Evolutionary conservation across 2,113 vertebrate genomes (phyloP).

Genomic region (Callocephalon fimbriatum): DNA sequence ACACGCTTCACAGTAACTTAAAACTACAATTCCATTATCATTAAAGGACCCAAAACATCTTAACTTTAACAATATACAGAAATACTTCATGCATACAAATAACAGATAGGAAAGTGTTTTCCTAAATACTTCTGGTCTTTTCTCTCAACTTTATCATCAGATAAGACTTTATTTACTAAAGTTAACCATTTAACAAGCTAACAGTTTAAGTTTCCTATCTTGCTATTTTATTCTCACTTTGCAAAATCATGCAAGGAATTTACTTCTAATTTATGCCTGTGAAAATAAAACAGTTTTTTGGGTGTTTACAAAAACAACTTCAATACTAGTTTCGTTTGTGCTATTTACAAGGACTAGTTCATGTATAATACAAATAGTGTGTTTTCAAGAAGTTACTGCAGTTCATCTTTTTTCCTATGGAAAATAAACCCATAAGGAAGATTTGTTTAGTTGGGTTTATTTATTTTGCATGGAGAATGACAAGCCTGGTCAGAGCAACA

Average conservation of each 20-base stretch:
- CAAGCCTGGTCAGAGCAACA: neutral
- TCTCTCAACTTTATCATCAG: neutral
- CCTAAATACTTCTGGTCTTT: neutral
- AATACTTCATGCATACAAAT: neutral
- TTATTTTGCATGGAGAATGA: neutral
- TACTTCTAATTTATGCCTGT: neutral
- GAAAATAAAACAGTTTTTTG: neutral
- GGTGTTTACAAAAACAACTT: neutral
- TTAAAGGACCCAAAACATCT: neutral
- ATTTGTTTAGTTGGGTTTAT: neutral
- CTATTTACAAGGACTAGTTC: neutral
- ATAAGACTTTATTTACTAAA: neutral
- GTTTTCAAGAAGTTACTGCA: neutral
- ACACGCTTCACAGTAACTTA: neutral
- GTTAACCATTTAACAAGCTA: neutral
- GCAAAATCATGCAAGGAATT: neutral
- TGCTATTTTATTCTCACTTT: neutral
- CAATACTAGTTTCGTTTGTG: neutral
- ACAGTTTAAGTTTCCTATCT: neutral
- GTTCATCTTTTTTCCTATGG: neutral
- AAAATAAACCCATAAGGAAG: neutral
- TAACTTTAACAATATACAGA: neutral
- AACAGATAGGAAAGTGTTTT: neutral
- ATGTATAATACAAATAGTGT: neutral
- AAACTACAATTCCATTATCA: neutral